These are phyloP conservation scores for Microctonus brassicae DNA, from an alignment of 2,888 invertebrate genomes.

Conservation along the genomic window DNA sequence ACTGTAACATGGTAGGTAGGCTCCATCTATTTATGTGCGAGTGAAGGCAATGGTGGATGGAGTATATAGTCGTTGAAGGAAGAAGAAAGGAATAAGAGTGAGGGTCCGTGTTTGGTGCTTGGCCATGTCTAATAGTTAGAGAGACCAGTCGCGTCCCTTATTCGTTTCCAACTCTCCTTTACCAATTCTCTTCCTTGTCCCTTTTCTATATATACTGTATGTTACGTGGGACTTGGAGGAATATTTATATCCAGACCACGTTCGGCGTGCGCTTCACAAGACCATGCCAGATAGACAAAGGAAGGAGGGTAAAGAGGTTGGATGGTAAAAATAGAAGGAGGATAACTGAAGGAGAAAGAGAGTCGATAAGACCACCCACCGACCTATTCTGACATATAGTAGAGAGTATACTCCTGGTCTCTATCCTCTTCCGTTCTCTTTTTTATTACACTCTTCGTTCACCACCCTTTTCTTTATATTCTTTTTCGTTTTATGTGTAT, in stretches of 20 bases:
- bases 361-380: neutral
- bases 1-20: slow-evolving; percentile 51
- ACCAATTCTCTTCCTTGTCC: slow-evolving; percentile 20
- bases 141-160: slow-evolving; percentile 32
- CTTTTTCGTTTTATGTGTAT: neutral
- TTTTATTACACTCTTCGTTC: slow-evolving; percentile 4
- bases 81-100: slow-evolving; percentile 38
- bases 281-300: slow-evolving; percentile 43
- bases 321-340: neutral
- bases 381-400: neutral
- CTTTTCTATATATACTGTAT: neutral
- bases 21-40: slow-evolving; percentile 49
- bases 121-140: slow-evolving; percentile 35
- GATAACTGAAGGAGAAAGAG: neutral
- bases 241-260: slow-evolving; percentile 66
- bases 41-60: too few species aligned
- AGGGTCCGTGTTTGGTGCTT: slow-evolving; percentile 22
- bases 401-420: neutral
- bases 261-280: slow-evolving; percentile 45
- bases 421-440: slow-evolving; percentile 6
- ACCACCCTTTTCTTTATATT: neutral
- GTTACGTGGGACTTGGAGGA: slow-evolving; percentile 33
- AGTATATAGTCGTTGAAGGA: neutral
- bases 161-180: slow-evolving; percentile 41
- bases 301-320: slow-evolving; percentile 24